Conservation (phyloP, 2,113 vertebrate genomes). For the Octodon degus region DNA sequence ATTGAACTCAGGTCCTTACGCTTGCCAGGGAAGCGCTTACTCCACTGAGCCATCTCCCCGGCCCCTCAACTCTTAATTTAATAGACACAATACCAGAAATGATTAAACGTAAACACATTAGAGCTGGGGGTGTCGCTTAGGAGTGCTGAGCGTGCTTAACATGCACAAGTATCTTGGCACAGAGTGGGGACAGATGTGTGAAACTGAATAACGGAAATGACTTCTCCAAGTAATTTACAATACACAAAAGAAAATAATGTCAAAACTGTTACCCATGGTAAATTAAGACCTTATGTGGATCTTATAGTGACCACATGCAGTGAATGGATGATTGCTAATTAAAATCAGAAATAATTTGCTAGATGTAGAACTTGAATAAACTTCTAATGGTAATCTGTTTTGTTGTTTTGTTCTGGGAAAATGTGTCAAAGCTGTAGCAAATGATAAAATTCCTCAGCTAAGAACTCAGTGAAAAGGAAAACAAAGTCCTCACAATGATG, state of each 20-base stretch:
- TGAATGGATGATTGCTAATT: conserved; percentile 31
- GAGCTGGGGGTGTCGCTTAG: neutral
- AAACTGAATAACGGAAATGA: conserved; percentile 31
- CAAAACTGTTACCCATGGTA: neutral
- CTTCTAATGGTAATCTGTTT: neutral
- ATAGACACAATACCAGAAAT: neutral
- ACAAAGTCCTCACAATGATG: neutral
- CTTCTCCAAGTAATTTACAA: neutral
- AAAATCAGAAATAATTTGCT: neutral
- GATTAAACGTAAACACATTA: neutral
- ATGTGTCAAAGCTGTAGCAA: neutral
- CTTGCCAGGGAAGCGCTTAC: too few species aligned
- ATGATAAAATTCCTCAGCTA: conserved; percentile 2
- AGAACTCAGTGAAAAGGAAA: conserved; percentile 47
- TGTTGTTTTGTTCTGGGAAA: neutral
- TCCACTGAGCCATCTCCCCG: too few species aligned
- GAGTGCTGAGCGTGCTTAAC: neutral
- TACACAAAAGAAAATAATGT: conserved; percentile 22
- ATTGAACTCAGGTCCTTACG: too few species aligned
- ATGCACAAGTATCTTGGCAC: neutral
- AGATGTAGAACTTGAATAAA: neutral
- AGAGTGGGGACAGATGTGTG: neutral
- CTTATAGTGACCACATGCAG: neutral
- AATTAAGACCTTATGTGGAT: neutral
- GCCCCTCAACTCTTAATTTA: neutral